Evolutionary conservation across 1,140 invertebrate species (phyloP), one percentile per base, ranked within the genome.

Genomic region (Temnothorax longispinosus): DNA sequence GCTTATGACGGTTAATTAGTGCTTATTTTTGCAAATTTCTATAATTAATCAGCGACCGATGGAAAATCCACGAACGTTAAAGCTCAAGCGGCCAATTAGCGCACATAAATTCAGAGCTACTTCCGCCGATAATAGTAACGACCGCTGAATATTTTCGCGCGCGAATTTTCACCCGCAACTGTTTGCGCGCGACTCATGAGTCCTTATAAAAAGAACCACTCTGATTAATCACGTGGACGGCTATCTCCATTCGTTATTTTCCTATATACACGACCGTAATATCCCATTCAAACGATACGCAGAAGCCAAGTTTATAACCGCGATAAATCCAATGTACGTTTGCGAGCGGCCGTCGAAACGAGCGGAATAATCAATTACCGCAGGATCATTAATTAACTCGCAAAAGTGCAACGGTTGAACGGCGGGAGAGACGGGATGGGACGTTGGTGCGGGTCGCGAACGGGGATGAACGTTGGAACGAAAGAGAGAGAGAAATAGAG

Each of bases 261-360:
- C 56, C 18, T 67, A 74, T 86, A 88, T 35, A 50, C 72, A 41
- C 60, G 47, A 72, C 27, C 56, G 87, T 77, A 72, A 80, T 80
- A 88, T 65, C 58, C 64, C 32, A 47, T 64, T 77, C 47, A 87
- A 82, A 74, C 69, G 85, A 44, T 72, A 44, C 50, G 65, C 74
- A 88, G 85, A 87, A 74, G 76, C 58, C 80, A 82, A 56, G 52
- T 85, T 88, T 85, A 80, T 89, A 88, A 86, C 88, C 50, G 82
- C 88, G 87, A 89, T 88, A 89, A 89, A 89, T 89, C 74, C 82
- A 77, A 81, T 86, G 75, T 89, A 89, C 82, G 69, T 71, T 58
- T 69, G 62, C 35, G 58, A 86, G 58, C 65, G 74, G 72, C 58
- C 58, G 58, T 80, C 52, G 87, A 72, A 84, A 65, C 67, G 58